Evolutionary conservation across 2,888 invertebrate genomes (phyloP).

Genomic region (Nysson spinosus): DNA sequence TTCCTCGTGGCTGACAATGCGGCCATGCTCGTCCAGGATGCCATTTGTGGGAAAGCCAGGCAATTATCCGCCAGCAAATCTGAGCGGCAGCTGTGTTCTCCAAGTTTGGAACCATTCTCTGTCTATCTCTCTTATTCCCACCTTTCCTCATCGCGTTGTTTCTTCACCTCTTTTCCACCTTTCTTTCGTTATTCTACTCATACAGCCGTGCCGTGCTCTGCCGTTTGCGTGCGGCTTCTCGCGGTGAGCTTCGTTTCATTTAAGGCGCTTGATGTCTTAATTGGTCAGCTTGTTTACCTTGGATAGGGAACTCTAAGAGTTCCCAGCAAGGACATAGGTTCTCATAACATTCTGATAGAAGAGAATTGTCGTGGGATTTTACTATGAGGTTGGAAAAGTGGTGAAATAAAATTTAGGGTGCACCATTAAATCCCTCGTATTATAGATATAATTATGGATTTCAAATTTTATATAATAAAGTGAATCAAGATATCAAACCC

Average conservation of each 20-base stretch:
- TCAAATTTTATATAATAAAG: no score
- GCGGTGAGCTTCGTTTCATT: slow-evolving; percentile 53
- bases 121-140: slow-evolving; percentile 29
- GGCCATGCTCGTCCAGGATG: slow-evolving; percentile 41
- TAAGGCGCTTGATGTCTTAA: slow-evolving; percentile 75
- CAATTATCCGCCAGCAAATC: slow-evolving; percentile 76
- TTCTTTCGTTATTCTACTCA: slow-evolving; percentile 12
- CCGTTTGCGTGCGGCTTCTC: slow-evolving; percentile 55
- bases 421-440: no score
- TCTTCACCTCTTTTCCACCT: slow-evolving; percentile 12
- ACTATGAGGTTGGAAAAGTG: no score
- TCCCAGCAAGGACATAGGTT: slow-evolving; percentile 5
- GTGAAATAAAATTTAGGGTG: no score
- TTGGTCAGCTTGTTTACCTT: slow-evolving; percentile 66
- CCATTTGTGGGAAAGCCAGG: slow-evolving; percentile 74
- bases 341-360: no score
- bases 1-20: slow-evolving; percentile 38
- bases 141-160: slow-evolving; percentile 7
- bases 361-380: no score
- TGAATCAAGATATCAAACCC: no score
- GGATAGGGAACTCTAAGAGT: slow-evolving; percentile 8
- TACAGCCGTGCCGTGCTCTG: slow-evolving; percentile 3
- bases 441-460: no score
- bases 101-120: slow-evolving; percentile 71
- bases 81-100: slow-evolving; percentile 72